These are phyloP conservation scores for Liasis olivaceus DNA, from an alignment of 2,797 vertebrate species.

Conservation along the genomic window DNA sequence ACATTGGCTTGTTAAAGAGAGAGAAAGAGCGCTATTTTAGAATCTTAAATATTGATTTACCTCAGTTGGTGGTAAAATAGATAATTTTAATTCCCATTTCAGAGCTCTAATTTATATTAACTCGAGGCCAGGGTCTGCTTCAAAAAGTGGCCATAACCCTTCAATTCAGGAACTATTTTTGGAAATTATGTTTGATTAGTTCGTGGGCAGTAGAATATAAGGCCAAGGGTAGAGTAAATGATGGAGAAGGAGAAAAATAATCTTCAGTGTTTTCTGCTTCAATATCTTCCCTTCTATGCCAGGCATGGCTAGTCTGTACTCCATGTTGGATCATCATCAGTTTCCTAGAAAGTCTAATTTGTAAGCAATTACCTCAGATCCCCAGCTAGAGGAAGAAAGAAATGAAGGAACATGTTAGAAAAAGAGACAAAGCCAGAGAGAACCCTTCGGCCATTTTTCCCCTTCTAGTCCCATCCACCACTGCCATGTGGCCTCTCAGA, in stretches of 20 bases:
- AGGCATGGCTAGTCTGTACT: background rate
- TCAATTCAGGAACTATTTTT: background rate
- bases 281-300: background rate
- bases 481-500: too few species aligned
- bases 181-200: background rate
- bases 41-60: background rate
- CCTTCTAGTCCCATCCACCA: too few species aligned
- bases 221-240: background rate
- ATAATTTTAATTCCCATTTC: background rate
- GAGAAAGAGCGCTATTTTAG: background rate
- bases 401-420: too few species aligned
- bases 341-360: background rate
- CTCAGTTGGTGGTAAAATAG: background rate
- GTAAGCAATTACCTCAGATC: background rate
- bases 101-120: background rate
- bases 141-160: background rate
- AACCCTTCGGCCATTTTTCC: too few species aligned
- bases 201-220: background rate
- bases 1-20: background rate
- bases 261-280: background rate
- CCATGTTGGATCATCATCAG: background rate
- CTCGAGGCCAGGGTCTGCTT: background rate
- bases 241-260: background rate
- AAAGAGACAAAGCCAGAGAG: too few species aligned
- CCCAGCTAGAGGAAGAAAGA: too few species aligned